These are phyloP conservation scores for Ceyx margarethae DNA, from an alignment of 2,113 vertebrate genomes.

Conservation along the genomic window DNA sequence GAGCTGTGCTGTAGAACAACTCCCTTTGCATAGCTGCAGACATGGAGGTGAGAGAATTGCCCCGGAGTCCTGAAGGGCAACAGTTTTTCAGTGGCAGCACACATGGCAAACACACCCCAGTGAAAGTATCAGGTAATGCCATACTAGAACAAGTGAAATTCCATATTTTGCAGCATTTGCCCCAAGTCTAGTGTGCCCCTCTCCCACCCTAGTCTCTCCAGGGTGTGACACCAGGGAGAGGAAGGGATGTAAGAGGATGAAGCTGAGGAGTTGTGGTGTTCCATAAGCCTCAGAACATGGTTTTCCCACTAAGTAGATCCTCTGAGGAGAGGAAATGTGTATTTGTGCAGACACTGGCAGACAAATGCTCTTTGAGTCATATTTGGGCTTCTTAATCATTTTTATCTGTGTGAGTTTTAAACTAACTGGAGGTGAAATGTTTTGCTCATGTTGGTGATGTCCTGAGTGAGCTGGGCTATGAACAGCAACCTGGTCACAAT, in stretches of 20 bases:
- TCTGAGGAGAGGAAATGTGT: neutral
- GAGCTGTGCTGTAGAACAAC: neutral
- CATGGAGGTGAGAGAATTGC: fast-evolving
- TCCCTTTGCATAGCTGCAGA: neutral
- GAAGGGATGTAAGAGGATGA: neutral
- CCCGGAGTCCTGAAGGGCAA: neutral
- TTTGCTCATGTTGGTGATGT: fast-evolving
- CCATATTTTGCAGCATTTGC: fast-evolving
- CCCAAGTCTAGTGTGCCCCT: neutral
- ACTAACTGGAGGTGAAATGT: neutral
- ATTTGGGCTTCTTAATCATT: neutral
- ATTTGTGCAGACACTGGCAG: neutral
- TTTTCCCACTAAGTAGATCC: neutral
- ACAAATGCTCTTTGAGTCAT: neutral
- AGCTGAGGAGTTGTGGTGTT: neutral
- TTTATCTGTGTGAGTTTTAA: neutral
- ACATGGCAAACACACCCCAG: neutral
- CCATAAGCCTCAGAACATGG: fast-evolving
- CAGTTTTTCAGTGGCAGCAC: neutral
- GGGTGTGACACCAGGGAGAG: neutral
- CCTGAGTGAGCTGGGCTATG: neutral
- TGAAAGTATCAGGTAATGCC: fast-evolving
- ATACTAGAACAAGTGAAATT: neutral
- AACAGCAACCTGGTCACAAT: neutral
- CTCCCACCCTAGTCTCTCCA: neutral